Percentiles rank a stretch among this genome's conserved stretches.
Conservation (phyloP, 2,113 vertebrate genomes). For the Pterocles burchelli region DNA sequence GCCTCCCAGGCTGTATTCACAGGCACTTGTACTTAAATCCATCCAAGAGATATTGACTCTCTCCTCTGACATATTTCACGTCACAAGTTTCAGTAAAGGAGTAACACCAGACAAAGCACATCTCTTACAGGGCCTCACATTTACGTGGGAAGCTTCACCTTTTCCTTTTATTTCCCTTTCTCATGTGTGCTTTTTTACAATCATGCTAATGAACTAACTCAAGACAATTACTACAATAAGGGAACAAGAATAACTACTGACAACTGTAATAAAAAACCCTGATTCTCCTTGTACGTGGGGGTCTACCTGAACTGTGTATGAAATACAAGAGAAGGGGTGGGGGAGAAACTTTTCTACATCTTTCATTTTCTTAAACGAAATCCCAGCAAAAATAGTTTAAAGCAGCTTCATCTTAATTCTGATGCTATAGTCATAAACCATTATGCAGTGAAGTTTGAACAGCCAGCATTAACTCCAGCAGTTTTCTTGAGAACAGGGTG, state of each 20-base stretch:
- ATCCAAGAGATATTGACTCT: neutral
- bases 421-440: neutral
- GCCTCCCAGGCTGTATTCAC: neutral
- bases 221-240: neutral
- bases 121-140: neutral
- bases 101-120: neutral
- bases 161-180: neutral
- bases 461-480: neutral
- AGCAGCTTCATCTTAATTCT: neutral
- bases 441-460: neutral
- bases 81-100: neutral
- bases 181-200: neutral
- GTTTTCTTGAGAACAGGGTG: neutral
- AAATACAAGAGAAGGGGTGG: neutral
- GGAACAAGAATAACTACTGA: neutral
- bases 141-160: neutral
- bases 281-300: fast-evolving
- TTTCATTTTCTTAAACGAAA: neutral
- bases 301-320: neutral
- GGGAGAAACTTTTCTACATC: neutral
- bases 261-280: neutral
- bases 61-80: neutral
- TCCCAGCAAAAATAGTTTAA: neutral
- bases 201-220: neutral
- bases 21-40: neutral